Evolutionary conservation across 23 tunicate species (phyloP).

Genomic region (Trididemnum clinides): DNA sequence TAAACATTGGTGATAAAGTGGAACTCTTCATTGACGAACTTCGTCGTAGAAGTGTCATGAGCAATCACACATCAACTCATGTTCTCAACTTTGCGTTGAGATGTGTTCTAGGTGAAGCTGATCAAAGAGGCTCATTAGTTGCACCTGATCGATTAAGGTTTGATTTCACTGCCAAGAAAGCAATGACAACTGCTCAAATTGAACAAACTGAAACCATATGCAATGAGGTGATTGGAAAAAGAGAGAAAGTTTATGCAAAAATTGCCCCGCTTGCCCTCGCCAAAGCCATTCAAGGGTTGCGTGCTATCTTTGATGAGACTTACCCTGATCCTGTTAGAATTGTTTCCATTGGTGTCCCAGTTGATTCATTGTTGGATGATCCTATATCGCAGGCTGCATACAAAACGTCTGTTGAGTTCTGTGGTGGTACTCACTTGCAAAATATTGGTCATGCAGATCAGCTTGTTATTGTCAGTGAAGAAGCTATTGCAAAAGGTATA

Average conservation of each 20-base stretch:
- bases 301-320: constrained; percentile 98
- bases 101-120: constrained; percentile 87
- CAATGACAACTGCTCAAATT: constrained; percentile 70
- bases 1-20: constrained; percentile 70
- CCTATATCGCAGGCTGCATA: constrained; percentile 70
- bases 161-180: constrained; percentile 95
- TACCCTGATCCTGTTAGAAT: constrained; percentile 99
- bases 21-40: constrained; percentile 65
- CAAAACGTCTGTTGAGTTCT: constrained; percentile 91
- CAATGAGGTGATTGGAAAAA: constrained; percentile 62
- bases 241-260: constrained; percentile 58
- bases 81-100: constrained; percentile 91
- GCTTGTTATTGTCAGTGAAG: constrained; percentile 73
- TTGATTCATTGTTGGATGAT: constrained; percentile 54
- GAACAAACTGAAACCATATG: constrained; percentile 73
- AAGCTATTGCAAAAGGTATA: constrained; percentile 97
- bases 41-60: constrained; percentile 77
- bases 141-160: constrained; percentile 90
- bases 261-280: constrained; percentile 63
- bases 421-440: constrained; percentile 95
- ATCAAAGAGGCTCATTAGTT: constrained; percentile 95
- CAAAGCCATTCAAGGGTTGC: constrained; percentile 94
- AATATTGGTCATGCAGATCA: constrained; percentile 71
- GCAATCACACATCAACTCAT: constrained; percentile 91
- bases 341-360: constrained; percentile 82